Conservation (phyloP, 2,797 vertebrate species). For the Clarias pachynema region DNA sequence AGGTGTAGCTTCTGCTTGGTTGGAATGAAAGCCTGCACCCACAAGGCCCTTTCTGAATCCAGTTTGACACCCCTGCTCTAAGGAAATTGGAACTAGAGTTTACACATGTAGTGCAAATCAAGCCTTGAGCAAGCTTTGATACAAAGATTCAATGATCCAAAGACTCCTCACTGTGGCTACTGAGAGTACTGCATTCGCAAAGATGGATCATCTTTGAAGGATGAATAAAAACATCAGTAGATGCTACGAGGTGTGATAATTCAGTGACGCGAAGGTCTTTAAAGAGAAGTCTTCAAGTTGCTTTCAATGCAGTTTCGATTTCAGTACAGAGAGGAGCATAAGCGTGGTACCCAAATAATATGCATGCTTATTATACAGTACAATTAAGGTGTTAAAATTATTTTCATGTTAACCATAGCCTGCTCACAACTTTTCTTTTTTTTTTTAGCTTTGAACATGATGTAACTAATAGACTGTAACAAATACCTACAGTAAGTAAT, state of each 20-base stretch:
- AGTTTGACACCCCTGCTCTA: neutral
- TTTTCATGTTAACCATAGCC: neutral
- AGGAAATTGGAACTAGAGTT: neutral
- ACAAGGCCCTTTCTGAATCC: no score
- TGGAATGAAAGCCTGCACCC: no score
- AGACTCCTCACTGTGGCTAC: constrained; percentile 69
- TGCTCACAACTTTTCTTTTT: neutral
- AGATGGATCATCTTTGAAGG: neutral
- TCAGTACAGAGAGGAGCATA: neutral
- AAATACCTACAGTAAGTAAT: neutral
- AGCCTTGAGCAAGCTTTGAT: neutral
- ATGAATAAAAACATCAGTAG: neutral
- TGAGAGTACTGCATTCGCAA: constrained; percentile 35
- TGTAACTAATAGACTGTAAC: neutral
- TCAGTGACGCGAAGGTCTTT: neutral
- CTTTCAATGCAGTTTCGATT: no score
- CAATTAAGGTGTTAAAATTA: neutral
- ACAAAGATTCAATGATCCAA: constrained; percentile 42
- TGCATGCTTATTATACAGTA: neutral
- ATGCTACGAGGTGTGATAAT: neutral
- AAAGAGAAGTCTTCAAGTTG: neutral
- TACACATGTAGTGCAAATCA: neutral
- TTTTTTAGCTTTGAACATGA: neutral
- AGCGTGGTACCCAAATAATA: neutral
- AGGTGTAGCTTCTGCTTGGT: no score